Conservation (phyloP, 2,888 invertebrate genomes). For the Parasteatoda lunata region DNA sequence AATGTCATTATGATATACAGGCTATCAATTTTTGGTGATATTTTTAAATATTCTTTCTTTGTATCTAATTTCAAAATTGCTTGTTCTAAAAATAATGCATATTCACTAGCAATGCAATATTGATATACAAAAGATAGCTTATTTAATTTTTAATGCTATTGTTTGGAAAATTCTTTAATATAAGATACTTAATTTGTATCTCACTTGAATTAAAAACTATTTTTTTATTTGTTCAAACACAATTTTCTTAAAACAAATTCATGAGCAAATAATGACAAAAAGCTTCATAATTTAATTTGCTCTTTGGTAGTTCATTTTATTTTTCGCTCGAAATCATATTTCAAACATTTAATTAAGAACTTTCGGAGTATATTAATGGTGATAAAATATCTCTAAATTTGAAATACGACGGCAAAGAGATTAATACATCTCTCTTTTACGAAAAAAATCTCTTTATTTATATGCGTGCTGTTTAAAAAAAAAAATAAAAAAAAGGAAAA, state of each 20-base stretch:
- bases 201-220: too few relatives aligned
- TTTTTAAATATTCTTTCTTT: too few relatives aligned
- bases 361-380: not conserved
- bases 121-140: not conserved
- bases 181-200: not conserved
- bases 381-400: constrained; percentile 3
- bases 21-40: too few relatives aligned
- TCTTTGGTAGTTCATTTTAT: not conserved
- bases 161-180: not conserved
- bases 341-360: not conserved
- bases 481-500: not conserved
- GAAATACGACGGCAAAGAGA: not conserved
- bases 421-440: not conserved
- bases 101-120: not conserved
- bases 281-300: not conserved
- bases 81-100: too few relatives aligned
- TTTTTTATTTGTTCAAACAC: too few relatives aligned
- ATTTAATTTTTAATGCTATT: not conserved
- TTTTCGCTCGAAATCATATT: not conserved
- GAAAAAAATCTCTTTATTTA: not conserved
- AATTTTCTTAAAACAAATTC: too few relatives aligned
- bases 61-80: too few relatives aligned
- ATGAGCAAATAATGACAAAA: too few relatives aligned
- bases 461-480: not conserved
- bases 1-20: too few relatives aligned